Percentiles rank a stretch among this genome's conserved stretches.
phyloP scores from a whole-genome alignment of 2,797 vertebrate genomes.

The Chaunax sp. region DNA sequence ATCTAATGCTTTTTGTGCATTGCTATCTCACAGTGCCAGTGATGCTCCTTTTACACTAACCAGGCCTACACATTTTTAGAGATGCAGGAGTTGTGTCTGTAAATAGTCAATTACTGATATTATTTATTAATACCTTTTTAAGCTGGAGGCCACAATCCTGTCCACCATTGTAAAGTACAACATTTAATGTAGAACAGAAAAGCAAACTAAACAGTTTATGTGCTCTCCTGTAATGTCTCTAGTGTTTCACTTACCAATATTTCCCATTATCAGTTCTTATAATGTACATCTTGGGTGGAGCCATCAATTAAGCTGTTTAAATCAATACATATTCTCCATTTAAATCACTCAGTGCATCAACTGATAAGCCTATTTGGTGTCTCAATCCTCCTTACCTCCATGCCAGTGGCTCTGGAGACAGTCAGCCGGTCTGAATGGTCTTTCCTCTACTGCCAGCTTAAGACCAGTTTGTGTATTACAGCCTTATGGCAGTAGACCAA shows the following conservation, averaged over 20 bases:
- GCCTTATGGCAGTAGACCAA: background rate
- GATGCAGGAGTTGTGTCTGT: background rate
- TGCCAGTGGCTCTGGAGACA: background rate
- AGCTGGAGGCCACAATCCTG: background rate
- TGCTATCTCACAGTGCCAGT: constrained; percentile 4
- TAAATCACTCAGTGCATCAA: constrained; percentile 18
- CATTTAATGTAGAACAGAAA: constrained; percentile 3
- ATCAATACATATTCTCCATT: constrained; percentile 36
- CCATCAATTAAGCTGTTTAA: constrained; percentile 38
- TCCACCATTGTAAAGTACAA: background rate
- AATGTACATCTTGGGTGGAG: constrained; percentile 29
- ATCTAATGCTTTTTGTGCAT: constrained; percentile 19
- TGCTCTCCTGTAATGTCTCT: background rate
- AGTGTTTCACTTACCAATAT: constrained; percentile 21
- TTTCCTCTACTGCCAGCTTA: constrained; percentile 38
- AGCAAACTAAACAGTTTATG: background rate
- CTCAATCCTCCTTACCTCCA: background rate
- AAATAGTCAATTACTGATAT: constrained; percentile 1
- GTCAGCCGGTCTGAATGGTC: background rate
- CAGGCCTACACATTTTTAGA: constrained; percentile 14
- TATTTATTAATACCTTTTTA: constrained; percentile 31
- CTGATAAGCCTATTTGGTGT: background rate
- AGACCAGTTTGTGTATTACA: background rate
- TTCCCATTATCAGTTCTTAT: constrained; percentile 33
- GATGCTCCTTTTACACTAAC: constrained; percentile 1